Evolutionary conservation across 2,797 vertebrate species (phyloP).

Genomic region (Alfaro cultratus): DNA sequence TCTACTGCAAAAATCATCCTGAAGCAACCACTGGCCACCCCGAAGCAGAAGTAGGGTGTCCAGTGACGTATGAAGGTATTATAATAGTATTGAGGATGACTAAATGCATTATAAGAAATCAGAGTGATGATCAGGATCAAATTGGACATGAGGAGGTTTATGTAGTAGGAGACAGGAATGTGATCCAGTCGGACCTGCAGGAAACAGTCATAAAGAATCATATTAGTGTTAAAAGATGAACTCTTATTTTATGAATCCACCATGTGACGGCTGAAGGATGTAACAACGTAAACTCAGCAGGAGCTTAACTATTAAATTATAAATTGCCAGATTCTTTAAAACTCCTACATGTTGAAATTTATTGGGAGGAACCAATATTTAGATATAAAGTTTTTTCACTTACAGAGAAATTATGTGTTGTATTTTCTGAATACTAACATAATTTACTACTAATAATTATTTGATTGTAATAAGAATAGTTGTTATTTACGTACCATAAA

Average conservation of each 20-base stretch:
- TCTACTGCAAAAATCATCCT: constrained; percentile 14
- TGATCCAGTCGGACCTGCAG: background rate
- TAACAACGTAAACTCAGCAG: too few species aligned
- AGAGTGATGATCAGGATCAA: background rate
- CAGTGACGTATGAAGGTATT: rapidly evolving
- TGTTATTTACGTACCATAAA: background rate
- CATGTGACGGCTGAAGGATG: background rate
- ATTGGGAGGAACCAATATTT: too few species aligned
- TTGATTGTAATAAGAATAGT: background rate
- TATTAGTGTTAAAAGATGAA: background rate
- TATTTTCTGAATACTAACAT: background rate
- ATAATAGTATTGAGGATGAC: rapidly evolving
- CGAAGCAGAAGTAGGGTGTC: too few species aligned
- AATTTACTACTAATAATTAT: background rate
- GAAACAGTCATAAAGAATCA: background rate
- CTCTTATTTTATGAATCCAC: background rate
- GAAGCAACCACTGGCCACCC: background rate
- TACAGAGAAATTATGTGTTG: too few species aligned
- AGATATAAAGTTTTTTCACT: too few species aligned
- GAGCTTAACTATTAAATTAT: too few species aligned
- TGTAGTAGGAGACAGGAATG: constrained; percentile 11
- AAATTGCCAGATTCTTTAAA: too few species aligned
- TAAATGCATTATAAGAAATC: rapidly evolving
- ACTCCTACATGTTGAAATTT: rapidly evolving
- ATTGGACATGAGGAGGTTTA: constrained; percentile 16